phyloP scores from a whole-genome alignment of 2,888 invertebrate genomes.

The Machimus atricapillus region DNA sequence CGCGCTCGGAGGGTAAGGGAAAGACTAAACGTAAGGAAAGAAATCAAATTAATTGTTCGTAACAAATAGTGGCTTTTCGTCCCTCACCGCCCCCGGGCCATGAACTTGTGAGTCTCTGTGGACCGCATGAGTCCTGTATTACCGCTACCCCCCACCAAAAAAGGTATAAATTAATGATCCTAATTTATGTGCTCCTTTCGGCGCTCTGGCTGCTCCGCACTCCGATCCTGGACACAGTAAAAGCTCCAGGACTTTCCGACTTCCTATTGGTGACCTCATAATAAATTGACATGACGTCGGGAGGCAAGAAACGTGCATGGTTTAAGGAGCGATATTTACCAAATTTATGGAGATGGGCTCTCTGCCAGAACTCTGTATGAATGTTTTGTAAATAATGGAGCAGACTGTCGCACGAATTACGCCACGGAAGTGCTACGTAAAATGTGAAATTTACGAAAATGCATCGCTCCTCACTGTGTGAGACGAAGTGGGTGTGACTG shows the following conservation, averaged over 20 bases:
- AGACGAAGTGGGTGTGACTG: neutral
- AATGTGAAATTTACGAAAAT: slow-evolving; percentile 4
- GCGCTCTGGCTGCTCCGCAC: neutral
- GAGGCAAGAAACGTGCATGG: neutral
- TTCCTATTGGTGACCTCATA: slow-evolving; percentile 29
- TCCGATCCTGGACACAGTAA: neutral
- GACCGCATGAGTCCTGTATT: neutral
- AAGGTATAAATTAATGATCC: slow-evolving; percentile 37
- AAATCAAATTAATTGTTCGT: slow-evolving; percentile 31
- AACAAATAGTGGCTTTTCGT: slow-evolving; percentile 34
- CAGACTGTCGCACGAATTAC: neutral
- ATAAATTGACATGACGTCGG: neutral
- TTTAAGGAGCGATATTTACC: slow-evolving; percentile 4
- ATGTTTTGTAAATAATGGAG: slow-evolving; percentile 25
- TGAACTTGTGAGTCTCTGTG: neutral
- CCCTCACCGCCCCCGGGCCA: neutral
- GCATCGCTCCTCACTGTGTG: neutral
- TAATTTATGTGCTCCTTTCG: slow-evolving; percentile 8
- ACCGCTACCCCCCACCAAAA: neutral
- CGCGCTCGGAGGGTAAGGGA: neutral
- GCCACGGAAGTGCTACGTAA: neutral
- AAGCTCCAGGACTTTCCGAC: neutral
- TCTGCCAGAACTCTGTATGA: neutral
- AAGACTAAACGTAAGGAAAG: neutral
- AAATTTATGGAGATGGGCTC: slow-evolving; percentile 25